phyloP scores from a whole-genome alignment of 2,113 vertebrate species.

The Alouatta palliata region DNA sequence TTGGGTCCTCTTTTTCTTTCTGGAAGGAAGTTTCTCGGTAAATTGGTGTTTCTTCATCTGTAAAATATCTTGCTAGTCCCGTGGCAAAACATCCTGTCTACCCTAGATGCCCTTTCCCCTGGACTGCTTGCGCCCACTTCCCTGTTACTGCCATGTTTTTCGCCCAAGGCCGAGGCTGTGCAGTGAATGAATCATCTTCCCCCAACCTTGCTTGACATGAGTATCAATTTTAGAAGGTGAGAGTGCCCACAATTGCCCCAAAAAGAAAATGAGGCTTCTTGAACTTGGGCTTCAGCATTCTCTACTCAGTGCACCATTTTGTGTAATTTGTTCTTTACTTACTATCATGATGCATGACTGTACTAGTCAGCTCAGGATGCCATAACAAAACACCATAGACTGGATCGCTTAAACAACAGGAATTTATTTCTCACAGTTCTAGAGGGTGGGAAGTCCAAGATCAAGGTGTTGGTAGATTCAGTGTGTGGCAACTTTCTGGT shows the following conservation, averaged over 20 bases:
- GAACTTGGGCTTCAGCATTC: neutral
- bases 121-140: neutral
- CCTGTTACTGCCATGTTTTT: neutral
- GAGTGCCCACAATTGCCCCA: neutral
- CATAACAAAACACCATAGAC: neutral
- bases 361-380: neutral
- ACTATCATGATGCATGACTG: neutral
- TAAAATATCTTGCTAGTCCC: neutral
- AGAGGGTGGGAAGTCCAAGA: neutral
- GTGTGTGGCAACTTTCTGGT: neutral
- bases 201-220: neutral
- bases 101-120: no score
- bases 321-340: neutral
- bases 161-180: rapidly evolving
- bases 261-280: neutral
- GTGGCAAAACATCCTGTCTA: neutral
- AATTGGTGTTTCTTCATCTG: neutral
- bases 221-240: neutral
- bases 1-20: neutral
- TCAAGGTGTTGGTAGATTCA: neutral
- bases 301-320: neutral
- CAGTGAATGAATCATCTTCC: neutral
- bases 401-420: neutral
- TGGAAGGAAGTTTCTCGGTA: neutral
- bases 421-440: neutral